Evolutionary conservation across 2,113 vertebrate species (phyloP).

Genomic region (Pelobates fuscus): DNA sequence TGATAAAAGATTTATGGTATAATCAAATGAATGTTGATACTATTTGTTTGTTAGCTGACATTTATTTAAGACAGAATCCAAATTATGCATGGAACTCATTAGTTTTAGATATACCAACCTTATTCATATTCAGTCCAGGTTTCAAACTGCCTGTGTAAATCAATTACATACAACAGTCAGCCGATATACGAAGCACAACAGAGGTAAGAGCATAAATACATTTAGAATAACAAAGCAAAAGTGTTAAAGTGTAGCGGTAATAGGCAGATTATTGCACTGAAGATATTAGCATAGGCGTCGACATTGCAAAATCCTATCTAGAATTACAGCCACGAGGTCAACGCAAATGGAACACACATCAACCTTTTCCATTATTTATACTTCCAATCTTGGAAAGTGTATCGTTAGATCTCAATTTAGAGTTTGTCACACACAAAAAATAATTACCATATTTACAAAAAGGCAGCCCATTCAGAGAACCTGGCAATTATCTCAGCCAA

Average conservation of each 20-base stretch:
- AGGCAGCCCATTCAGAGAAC: not conserved
- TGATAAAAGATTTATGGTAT: constrained; percentile 43
- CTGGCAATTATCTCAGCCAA: constrained; percentile 18
- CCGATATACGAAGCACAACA: not conserved
- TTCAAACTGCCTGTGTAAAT: constrained; percentile 17
- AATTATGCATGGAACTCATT: constrained; percentile 45
- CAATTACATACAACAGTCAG: constrained; percentile 9
- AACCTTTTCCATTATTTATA: constrained; percentile 32
- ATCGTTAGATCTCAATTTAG: constrained; percentile 27
- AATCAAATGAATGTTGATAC: constrained; percentile 30
- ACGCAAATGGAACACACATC: constrained; percentile 4
- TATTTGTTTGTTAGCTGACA: constrained; percentile 42
- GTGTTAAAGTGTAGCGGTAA: not conserved
- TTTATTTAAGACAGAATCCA: constrained; percentile 36
- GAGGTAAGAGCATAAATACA: not conserved
- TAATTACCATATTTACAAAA: constrained; percentile 23
- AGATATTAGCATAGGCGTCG: not conserved
- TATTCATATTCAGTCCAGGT: constrained; percentile 37
- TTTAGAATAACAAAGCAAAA: not conserved
- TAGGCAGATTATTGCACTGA: not conserved
- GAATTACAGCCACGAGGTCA: constrained; percentile 36
- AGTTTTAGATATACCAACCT: constrained; percentile 25
- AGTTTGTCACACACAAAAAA: constrained; percentile 18
- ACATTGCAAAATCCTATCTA: constrained; percentile 9
- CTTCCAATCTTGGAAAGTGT: not conserved